Percentiles rank a stretch among this genome's conserved stretches.
phyloP scores from a whole-genome alignment of 2,113 vertebrate genomes.

The Pelusios castaneus region DNA sequence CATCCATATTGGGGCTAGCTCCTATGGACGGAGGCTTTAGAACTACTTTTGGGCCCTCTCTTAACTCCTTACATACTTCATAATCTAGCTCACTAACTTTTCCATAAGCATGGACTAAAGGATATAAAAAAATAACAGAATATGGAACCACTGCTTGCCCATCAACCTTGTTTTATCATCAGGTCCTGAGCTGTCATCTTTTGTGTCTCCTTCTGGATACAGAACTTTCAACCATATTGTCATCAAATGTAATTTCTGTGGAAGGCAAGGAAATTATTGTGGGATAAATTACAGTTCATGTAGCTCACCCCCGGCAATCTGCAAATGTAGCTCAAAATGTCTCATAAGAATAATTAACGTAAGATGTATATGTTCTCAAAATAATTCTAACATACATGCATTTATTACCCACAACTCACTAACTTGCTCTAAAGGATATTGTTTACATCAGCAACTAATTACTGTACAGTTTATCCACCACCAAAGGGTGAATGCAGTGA shows the following conservation, averaged over 20 bases:
- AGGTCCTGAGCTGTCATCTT: not conserved
- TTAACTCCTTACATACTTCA: conserved; percentile 27
- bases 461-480: not conserved
- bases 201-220: not conserved
- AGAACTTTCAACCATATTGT: not conserved
- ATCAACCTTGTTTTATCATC: not conserved
- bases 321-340: not conserved
- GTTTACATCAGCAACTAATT: not conserved
- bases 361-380: not conserved
- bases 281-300: not conserved
- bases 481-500: not conserved
- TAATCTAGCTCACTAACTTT: not conserved
- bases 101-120: not conserved
- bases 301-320: not conserved
- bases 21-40: not conserved
- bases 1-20: not conserved
- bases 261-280: not conserved
- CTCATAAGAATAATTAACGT: not conserved
- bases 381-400: not conserved
- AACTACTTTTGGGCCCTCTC: conserved; percentile 20
- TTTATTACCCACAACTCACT: not conserved
- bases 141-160: not conserved
- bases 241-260: not conserved
- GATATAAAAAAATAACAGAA: not conserved
- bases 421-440: not conserved